A percentile compares a stretch with the other conserved stretches of the same genome.
Evolutionary conservation across 92 coral and sea anemone species (phyloP).

Genomic region (Isaurus tuberculatus): DNA sequence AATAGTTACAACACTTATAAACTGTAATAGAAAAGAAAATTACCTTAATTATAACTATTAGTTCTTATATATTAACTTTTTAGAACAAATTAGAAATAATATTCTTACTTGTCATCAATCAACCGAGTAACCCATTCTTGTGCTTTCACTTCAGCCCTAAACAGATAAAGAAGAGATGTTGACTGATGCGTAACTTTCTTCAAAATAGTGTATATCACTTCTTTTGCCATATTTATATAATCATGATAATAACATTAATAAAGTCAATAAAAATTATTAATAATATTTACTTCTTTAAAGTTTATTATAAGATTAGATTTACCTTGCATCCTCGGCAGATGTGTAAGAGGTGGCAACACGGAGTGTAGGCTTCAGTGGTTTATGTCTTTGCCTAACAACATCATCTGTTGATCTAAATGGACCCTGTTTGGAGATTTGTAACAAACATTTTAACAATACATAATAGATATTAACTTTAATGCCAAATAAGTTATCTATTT

Average conservation of each 20-base stretch:
- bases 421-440: conserved; percentile 61
- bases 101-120: conserved; percentile 94
- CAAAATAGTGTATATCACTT: too few species aligned
- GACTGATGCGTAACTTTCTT: not conserved
- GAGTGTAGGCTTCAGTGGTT: conserved; percentile 83
- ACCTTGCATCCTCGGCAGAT: conserved; percentile 95
- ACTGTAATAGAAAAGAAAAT: not conserved
- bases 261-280: not conserved
- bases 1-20: not conserved
- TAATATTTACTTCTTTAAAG: too few species aligned
- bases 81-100: not conserved
- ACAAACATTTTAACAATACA: not conserved
- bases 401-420: conserved; percentile 94
- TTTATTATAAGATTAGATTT: too few species aligned
- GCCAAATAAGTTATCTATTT: too few species aligned
- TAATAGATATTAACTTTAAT: too few species aligned
- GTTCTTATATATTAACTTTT: not conserved
- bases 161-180: not conserved
- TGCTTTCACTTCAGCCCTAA: conserved; percentile 93
- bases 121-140: conserved; percentile 95
- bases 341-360: conserved; percentile 91
- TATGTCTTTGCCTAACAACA: conserved; percentile 91
- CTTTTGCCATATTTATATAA: too few species aligned
- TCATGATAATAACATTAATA: too few species aligned
- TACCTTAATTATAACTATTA: too few species aligned